Base-by-base conservation (phyloP, 2,797 vertebrate species). In the Eremophila alpestris region DNA sequence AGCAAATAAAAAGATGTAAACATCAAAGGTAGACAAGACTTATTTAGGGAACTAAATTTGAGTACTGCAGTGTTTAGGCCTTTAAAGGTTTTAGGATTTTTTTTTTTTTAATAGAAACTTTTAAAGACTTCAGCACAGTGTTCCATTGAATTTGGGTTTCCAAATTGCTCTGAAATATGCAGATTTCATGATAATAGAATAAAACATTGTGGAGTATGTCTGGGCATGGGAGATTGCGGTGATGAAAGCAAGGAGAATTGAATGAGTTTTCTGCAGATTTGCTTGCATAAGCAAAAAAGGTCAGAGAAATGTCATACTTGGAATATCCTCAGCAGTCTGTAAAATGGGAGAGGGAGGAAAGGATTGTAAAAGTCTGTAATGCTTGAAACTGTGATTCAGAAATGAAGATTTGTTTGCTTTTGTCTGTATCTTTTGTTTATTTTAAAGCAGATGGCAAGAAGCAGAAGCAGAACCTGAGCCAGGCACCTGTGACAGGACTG, bases 391-490 rank as follows among this genome's bases (percentile, higher is more conserved):
- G 43, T 65, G 27, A 65, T 73, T 78, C 67, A 60, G 52, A 84
- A 84, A 67, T n/a, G 1, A 54, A 54, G 38, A 34, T 41, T 87
- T 68, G 23, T 83, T 95, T 45, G 32, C 32, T 82, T 0, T 64
- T 87, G 16, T 43, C 20, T 67, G 0, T 59, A 75, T 90, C 9
- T 92, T 64, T 24, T 5, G 49, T 87, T 67, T 87, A 9, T 73
- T 91, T 60, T 87, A 94, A 92, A 90, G 74, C 94, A 98, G 98
- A 98, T 26, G 54, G 83, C 68, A 98, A 98, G 94, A 98, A 97
- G 78, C 90, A 91, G 48, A 98, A 88, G 90, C 97, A 97, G 94
- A 98, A 97, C 82, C 90, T 89, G 59, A 98, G 80, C 91, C 97
- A 97, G 55, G 60, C 95, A 49, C 63, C 95, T 67, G 75, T 81